Evolutionary conservation across 2,113 vertebrate genomes (phyloP).

Genomic region (Notothenia rossii): DNA sequence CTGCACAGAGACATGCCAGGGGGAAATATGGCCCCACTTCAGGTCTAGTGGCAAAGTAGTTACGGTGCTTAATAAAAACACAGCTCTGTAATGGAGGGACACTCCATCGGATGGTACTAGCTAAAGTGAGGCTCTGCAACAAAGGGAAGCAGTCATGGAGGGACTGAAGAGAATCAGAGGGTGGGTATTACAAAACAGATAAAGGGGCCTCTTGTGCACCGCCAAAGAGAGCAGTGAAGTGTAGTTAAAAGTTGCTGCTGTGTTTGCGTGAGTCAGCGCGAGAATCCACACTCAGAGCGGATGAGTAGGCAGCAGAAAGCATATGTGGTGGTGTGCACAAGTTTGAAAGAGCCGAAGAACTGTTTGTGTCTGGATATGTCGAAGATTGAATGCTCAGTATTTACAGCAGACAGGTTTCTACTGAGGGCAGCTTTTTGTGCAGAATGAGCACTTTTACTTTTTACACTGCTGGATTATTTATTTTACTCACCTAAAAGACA

Average conservation of each 20-base stretch:
- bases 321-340: slow-evolving; percentile 30
- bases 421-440: too few species aligned
- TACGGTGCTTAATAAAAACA: slow-evolving; percentile 78
- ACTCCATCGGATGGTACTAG: slow-evolving; percentile 69
- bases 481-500: too few species aligned
- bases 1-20: slow-evolving; percentile 58
- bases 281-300: slow-evolving; percentile 4
- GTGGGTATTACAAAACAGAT: slow-evolving; percentile 69
- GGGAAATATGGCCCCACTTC: slow-evolving; percentile 71
- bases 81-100: slow-evolving; percentile 70
- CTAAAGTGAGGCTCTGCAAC: slow-evolving; percentile 72
- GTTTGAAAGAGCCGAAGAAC: slow-evolving; percentile 3
- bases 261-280: slow-evolving; percentile 44
- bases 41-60: slow-evolving; percentile 68
- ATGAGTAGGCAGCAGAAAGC: slow-evolving; percentile 51
- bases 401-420: slow-evolving; percentile 7
- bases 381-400: background rate
- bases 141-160: slow-evolving; percentile 66
- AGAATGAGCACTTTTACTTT: too few species aligned
- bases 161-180: slow-evolving; percentile 67
- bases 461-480: too few species aligned
- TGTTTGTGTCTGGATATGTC: slow-evolving; percentile 23
- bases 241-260: slow-evolving; percentile 49
- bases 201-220: slow-evolving; percentile 69
- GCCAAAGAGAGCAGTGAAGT: slow-evolving; percentile 63